These are phyloP conservation scores for Copidosoma floridanum DNA, from an alignment of 1,140 invertebrate species.

Conservation along the genomic window DNA sequence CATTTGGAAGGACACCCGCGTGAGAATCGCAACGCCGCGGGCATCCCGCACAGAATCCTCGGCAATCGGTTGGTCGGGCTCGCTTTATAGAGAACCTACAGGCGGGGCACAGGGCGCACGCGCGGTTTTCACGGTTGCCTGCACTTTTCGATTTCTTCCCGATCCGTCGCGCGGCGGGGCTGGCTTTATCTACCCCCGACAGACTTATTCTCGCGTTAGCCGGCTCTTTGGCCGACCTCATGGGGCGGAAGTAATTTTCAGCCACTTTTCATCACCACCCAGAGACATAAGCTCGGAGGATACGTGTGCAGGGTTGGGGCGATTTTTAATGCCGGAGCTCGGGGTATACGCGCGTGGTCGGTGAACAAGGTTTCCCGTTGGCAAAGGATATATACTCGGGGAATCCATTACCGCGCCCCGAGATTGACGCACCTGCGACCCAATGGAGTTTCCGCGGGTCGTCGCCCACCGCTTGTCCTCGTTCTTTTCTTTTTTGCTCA, in stretches of 20 bases:
- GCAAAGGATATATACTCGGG: no score
- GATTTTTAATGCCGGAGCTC: no score
- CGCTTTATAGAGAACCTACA: slow-evolving; percentile 30
- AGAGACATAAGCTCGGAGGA: no score
- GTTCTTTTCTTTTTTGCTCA: neutral
- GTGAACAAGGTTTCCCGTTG: no score
- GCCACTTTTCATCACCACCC: no score
- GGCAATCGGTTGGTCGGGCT: slow-evolving; percentile 6
- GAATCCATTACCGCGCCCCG: slow-evolving; percentile 20
- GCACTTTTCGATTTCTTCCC: slow-evolving; percentile 52
- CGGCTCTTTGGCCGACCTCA: slow-evolving; percentile 27
- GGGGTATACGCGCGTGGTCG: no score
- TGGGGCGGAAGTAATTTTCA: slow-evolving; percentile 46
- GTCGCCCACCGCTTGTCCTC: neutral
- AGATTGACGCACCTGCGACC: slow-evolving; percentile 20
- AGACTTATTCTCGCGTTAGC: slow-evolving; percentile 30
- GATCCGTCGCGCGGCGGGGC: slow-evolving; percentile 27
- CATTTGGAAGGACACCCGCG: no score
- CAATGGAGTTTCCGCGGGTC: slow-evolving; percentile 3
- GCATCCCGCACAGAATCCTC: slow-evolving; percentile 11
- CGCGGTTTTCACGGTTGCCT: slow-evolving; percentile 47
- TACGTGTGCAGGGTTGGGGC: no score
- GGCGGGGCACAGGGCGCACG: slow-evolving; percentile 26
- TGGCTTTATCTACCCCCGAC: slow-evolving; percentile 45
- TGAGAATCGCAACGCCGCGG: no score